These are phyloP conservation scores for Philaethria dido DNA, from an alignment of 2,888 invertebrate genomes.

Conservation along the genomic window DNA sequence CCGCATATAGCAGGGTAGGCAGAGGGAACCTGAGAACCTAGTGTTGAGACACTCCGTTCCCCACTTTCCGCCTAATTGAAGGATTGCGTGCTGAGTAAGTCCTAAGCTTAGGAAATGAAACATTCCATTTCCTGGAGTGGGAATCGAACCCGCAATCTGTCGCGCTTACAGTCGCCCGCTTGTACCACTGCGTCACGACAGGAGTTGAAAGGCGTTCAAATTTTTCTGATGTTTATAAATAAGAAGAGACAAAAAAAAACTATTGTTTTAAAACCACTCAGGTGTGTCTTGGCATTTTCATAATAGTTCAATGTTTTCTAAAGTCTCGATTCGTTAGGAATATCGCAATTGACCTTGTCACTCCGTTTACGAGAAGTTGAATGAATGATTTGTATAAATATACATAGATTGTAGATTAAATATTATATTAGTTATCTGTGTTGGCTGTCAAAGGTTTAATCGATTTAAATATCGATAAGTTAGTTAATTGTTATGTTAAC, in stretches of 20 bases:
- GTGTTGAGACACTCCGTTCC: too few relatives aligned
- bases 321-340: conserved; percentile 11
- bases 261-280: conserved; percentile 7
- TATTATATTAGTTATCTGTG: conserved; percentile 1
- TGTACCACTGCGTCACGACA: too few relatives aligned
- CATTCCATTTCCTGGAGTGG: too few relatives aligned
- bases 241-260: not conserved
- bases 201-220: too few relatives aligned
- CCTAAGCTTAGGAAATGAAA: too few relatives aligned
- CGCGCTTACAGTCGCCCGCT: too few relatives aligned
- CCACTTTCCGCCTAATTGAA: too few relatives aligned
- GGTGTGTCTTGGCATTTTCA: conserved; percentile 32
- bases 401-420: not conserved
- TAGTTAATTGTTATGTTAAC: not conserved
- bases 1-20: too few relatives aligned
- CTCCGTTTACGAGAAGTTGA: not conserved
- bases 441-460: not conserved
- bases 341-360: conserved; percentile 16
- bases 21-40: too few relatives aligned
- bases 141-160: too few relatives aligned
- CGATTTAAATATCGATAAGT: not conserved
- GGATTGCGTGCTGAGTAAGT: too few relatives aligned
- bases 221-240: too few relatives aligned
- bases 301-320: conserved; percentile 31
- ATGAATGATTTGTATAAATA: not conserved